Evolutionary conservation across 2,797 vertebrate genomes (phyloP), one percentile per base, ranked within the genome.

Genomic region (Microhierax caerulescens): DNA sequence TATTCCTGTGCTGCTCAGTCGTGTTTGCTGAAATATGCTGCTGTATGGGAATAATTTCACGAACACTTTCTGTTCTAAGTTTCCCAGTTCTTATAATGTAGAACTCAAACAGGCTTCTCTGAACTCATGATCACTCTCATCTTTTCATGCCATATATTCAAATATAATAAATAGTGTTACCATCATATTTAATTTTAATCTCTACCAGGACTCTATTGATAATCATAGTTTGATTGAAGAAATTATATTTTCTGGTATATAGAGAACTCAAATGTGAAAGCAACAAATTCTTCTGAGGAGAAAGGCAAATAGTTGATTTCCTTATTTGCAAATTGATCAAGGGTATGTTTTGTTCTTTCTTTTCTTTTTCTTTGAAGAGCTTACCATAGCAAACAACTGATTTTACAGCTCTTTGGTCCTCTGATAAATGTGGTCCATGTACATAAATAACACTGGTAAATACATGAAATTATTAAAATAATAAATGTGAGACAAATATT

Each of bases 381-480:
- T 79, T 18, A 41, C 4, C 3, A 7, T 65, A 69, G 8, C 17
- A 56, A 22, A 78, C 74, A 24, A 37, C 5, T 0, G 0, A 60
- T 75, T 86, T 70, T 60, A 34, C 15, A 78, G 8, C 11, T 73
- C 21, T n/a, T 79, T 67, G 43, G 18, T 68, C 24, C 8, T 79
- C 65, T 88, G 43, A 90, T 67, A 87, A 95, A 94, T 80, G 41
- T 41, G 10, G 3, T 5, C 20, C 10, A 5, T 53, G 54, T 61
- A 57, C 2, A 1, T 90, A 91, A 94, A 84, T 88, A 95, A 77
- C 75, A 67, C 11, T 47, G 6, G 16, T 8, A 93, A 91, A 88
- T 82, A 93, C 48, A 88, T 47, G 20, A 70, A 90, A 95, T 73
- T 70, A 92, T 95, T 93, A 90, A 97, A 96, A 94, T 91, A 93